Conservation (phyloP, 2,888 invertebrate species). For the Mechanitis messenoides region DNA sequence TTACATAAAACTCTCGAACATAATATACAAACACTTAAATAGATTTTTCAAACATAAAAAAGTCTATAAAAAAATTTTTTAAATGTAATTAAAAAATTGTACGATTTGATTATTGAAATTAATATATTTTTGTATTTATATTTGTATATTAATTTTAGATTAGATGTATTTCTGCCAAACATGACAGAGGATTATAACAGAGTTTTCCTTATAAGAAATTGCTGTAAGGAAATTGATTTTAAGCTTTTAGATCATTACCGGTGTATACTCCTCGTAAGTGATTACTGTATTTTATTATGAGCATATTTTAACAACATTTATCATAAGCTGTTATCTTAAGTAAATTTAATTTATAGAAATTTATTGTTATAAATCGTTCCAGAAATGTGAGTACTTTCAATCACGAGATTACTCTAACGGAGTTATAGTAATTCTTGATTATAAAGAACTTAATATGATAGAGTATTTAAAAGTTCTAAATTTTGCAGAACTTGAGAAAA, state of each 20-base stretch:
- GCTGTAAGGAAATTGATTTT: constrained; percentile 6
- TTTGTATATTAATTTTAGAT: constrained; percentile 5
- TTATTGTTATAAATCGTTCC: not conserved
- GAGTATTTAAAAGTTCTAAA: not conserved
- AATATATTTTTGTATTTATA: not conserved
- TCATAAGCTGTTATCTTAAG: too few relatives aligned
- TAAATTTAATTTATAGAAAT: too few relatives aligned
- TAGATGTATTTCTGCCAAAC: constrained; percentile 10
- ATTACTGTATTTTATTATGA: not conserved
- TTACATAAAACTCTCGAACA: too few relatives aligned
- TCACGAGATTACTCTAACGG: not conserved
- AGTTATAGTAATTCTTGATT: not conserved
- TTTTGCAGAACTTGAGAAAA: not conserved
- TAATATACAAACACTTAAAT: too few relatives aligned
- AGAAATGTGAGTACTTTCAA: constrained; percentile 3
- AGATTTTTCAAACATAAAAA: too few relatives aligned
- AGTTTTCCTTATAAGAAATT: constrained; percentile 9
- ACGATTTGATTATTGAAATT: too few relatives aligned
- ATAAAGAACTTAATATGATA: not conserved
- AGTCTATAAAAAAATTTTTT: too few relatives aligned
- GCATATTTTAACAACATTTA: too few relatives aligned
- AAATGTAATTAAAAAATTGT: not conserved
- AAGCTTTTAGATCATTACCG: constrained; percentile 2
- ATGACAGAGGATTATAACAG: constrained; percentile 13
- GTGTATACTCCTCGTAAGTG: constrained; percentile 10